These are phyloP conservation scores for Chlorodrepanis virens DNA, from an alignment of 2,113 vertebrate genomes.

Conservation along the genomic window DNA sequence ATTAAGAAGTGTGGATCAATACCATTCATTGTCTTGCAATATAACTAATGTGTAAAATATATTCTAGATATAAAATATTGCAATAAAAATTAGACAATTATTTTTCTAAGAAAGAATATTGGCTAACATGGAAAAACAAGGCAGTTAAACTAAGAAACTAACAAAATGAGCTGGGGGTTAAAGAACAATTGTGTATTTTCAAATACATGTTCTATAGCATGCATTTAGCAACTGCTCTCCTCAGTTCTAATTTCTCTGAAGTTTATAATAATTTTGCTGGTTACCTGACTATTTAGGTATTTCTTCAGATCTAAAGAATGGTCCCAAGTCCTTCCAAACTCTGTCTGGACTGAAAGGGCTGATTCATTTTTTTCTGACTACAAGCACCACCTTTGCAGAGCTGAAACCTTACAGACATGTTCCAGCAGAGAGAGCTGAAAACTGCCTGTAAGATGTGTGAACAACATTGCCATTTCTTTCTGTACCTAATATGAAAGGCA, in stretches of 20 bases:
- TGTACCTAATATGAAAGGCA: neutral
- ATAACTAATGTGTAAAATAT: neutral
- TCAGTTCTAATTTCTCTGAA: neutral
- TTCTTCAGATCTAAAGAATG: neutral
- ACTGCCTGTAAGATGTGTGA: neutral
- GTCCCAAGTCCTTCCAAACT: neutral
- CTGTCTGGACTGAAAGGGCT: neutral
- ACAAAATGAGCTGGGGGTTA: neutral
- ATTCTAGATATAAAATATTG: neutral
- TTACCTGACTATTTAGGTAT: neutral
- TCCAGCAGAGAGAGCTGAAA: neutral
- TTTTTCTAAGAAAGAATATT: neutral
- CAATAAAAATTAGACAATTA: neutral
- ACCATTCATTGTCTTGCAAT: neutral
- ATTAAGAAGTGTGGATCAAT: neutral
- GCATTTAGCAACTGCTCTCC: neutral
- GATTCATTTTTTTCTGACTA: neutral
- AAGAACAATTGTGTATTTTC: neutral
- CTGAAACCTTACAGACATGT: neutral
- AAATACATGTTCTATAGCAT: neutral
- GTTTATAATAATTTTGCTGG: neutral
- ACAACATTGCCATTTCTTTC: neutral
- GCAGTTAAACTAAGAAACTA: neutral
- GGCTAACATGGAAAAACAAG: neutral
- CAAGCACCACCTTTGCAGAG: neutral